phyloP scores from a whole-genome alignment of 2,888 invertebrate genomes.

The Vanessa cardui region DNA sequence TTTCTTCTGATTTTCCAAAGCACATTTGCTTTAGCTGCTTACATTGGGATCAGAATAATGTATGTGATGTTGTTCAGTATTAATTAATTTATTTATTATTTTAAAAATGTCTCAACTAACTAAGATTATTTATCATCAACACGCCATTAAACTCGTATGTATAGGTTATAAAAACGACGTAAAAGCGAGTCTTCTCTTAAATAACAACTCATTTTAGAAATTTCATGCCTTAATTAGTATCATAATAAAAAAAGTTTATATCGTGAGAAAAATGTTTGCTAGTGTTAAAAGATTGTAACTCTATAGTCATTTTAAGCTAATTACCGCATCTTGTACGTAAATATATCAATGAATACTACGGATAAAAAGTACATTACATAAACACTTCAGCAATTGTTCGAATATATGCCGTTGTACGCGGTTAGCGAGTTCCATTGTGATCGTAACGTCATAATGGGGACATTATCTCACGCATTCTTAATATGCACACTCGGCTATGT shows the following conservation, averaged over 20 bases:
- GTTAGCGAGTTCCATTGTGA: conserved; percentile 53
- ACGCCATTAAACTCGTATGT: background rate
- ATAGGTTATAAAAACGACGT: background rate
- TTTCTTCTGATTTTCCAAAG: too few species aligned
- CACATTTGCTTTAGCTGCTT: too few species aligned
- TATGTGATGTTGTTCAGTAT: too few species aligned
- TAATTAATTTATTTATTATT: too few species aligned
- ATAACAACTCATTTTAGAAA: conserved; percentile 11
- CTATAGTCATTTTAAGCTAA: conserved; percentile 21
- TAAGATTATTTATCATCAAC: background rate
- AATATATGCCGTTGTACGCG: conserved; percentile 54
- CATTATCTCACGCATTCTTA: conserved; percentile 50
- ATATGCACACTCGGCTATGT: conserved; percentile 26
- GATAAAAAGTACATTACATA: conserved; percentile 46
- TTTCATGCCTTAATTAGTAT: conserved; percentile 28
- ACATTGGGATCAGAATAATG: too few species aligned
- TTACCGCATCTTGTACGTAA: conserved; percentile 26
- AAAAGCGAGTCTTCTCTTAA: conserved; percentile 4
- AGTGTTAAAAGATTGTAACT: conserved; percentile 25
- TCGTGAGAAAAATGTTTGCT: conserved; percentile 28
- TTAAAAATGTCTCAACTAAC: background rate
- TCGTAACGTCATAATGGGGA: conserved; percentile 45
- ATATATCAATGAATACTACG: conserved; percentile 33
- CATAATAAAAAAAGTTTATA: conserved; percentile 10
- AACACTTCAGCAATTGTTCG: conserved; percentile 47